Conservation (phyloP, 2,797 vertebrate genomes). For the Pogonophryne albipinna region DNA sequence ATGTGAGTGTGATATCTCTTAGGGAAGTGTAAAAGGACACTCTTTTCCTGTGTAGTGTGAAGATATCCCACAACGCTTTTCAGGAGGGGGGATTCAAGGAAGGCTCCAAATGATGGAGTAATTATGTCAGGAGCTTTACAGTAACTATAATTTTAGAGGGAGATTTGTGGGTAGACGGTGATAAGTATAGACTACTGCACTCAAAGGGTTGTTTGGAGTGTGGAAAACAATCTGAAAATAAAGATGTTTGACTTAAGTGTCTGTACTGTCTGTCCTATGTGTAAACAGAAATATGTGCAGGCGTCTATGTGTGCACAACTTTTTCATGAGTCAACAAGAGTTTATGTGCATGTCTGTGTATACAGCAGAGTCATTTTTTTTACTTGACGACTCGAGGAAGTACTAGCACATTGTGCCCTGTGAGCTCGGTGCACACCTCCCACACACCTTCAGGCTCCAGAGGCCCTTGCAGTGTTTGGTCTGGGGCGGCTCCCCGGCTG, state of each 20-base stretch:
- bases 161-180: slow-evolving; percentile 25
- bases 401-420: slow-evolving; percentile 69
- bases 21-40: slow-evolving; percentile 51
- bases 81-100: slow-evolving; percentile 7
- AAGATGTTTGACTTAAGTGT: slow-evolving; percentile 43
- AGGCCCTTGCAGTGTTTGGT: slow-evolving; percentile 75
- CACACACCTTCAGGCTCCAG: slow-evolving; percentile 76
- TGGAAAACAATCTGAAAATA: slow-evolving; percentile 26
- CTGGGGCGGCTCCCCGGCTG: slow-evolving; percentile 73
- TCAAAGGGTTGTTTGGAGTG: slow-evolving; percentile 26
- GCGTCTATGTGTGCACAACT: slow-evolving; percentile 27
- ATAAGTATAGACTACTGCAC: slow-evolving; percentile 37
- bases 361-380: slow-evolving; percentile 73
- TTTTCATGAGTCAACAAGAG: slow-evolving; percentile 44
- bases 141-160: slow-evolving; percentile 34
- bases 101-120: slow-evolving; percentile 31
- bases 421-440: slow-evolving; percentile 70
- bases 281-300: slow-evolving; percentile 25
- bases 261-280: slow-evolving; percentile 34
- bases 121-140: slow-evolving; percentile 36
- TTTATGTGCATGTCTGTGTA: slow-evolving; percentile 63
- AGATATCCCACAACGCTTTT: slow-evolving; percentile 23
- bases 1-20: slow-evolving; percentile 56
- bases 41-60: slow-evolving; percentile 19
- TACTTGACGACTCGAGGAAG: slow-evolving; percentile 57